A percentile compares a stretch with the other conserved stretches of the same genome.
phyloP scores from a whole-genome alignment of 2,888 invertebrate genomes.

The Resseliella maxima region DNA sequence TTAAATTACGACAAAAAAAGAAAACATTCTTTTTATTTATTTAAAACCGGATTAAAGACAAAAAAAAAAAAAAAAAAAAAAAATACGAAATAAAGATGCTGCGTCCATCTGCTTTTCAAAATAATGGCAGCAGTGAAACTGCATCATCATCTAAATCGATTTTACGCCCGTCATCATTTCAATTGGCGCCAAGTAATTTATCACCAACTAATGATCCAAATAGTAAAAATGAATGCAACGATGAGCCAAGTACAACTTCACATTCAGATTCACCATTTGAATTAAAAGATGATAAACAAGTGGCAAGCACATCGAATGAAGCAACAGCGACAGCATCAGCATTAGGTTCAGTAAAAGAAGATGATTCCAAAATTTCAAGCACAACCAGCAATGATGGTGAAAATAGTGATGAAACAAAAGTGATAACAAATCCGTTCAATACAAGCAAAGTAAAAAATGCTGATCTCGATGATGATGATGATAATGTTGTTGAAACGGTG shows the following conservation, averaged over 20 bases:
- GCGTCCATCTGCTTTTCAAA: constrained; percentile 24
- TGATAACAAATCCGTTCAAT: constrained; percentile 41
- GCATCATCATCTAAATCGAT: constrained; percentile 33
- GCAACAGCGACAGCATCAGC: no score
- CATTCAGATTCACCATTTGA: constrained; percentile 8
- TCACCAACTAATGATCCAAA: background rate
- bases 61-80: background rate
- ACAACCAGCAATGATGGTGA: constrained; percentile 32
- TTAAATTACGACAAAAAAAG: no score
- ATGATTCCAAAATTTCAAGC: constrained; percentile 44
- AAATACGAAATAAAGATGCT: background rate
- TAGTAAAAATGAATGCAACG: background rate
- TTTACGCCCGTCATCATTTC: constrained; percentile 58
- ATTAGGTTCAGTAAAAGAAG: background rate
- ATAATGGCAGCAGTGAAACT: background rate
- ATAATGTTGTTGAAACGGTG: background rate
- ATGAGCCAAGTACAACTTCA: background rate
- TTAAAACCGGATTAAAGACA: background rate
- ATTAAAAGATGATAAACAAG: constrained; percentile 2
- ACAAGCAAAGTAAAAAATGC: background rate
- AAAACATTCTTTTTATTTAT: no score
- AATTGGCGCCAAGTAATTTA: background rate
- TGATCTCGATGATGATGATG: background rate
- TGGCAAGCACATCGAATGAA: constrained; percentile 14
- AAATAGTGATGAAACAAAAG: constrained; percentile 19